Evolutionary conservation across 2,113 vertebrate species (phyloP).

Genomic region (Caranx ignobilis): DNA sequence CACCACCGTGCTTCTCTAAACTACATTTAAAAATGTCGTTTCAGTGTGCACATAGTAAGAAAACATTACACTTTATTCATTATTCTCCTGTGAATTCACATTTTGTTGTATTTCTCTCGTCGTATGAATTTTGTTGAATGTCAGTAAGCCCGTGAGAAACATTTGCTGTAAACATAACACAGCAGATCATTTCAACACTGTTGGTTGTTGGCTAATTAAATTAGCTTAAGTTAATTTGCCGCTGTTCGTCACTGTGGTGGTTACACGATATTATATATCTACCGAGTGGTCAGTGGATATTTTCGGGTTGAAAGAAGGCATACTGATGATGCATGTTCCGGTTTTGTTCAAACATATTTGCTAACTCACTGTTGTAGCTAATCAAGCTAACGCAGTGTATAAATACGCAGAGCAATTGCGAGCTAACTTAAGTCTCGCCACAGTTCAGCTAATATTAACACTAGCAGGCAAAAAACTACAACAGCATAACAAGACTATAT

Average conservation of each 20-base stretch:
- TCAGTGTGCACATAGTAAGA: neutral
- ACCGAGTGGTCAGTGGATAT: too few species aligned
- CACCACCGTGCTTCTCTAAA: neutral
- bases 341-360: slow-evolving; percentile 6
- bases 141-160: neutral
- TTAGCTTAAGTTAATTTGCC: neutral
- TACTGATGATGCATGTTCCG: neutral
- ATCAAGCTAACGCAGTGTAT: neutral
- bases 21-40: too few species aligned
- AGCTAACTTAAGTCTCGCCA: slow-evolving; percentile 54
- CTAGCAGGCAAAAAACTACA: neutral
- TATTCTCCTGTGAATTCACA: neutral
- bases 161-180: neutral
- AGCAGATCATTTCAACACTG: neutral
- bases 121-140: neutral
- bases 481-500: neutral
- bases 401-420: neutral
- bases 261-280: neutral
- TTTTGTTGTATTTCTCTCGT: neutral
- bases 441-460: neutral
- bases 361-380: slow-evolving; percentile 27
- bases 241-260: neutral
- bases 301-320: neutral
- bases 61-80: neutral
- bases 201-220: neutral